Evolutionary conservation across 2,113 vertebrate species (phyloP).

Genomic region (Lepidothrix coronata): DNA sequence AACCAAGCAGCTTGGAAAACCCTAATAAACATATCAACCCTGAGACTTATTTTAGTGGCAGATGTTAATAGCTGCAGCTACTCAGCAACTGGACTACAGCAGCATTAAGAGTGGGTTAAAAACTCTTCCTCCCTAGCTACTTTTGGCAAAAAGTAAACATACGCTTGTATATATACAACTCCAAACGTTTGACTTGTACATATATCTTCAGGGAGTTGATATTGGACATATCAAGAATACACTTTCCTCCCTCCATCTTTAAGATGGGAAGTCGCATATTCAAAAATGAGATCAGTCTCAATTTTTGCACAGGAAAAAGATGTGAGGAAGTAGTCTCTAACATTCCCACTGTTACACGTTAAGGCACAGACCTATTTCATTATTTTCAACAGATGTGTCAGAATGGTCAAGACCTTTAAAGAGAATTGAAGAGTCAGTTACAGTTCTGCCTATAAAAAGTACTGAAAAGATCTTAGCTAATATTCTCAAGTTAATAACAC

Average conservation of each 20-base stretch:
- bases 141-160: background rate
- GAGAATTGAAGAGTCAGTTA: background rate
- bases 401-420: background rate
- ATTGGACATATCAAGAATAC: background rate
- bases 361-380: background rate
- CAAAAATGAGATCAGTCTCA: background rate
- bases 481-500: background rate
- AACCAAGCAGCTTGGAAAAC: background rate
- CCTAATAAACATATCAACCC: background rate
- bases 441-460: background rate
- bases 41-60: background rate
- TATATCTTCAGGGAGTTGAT: background rate
- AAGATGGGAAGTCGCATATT: background rate
- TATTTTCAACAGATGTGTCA: background rate
- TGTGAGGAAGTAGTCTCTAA: background rate
- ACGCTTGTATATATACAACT: accelerated
- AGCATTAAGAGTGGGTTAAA: background rate
- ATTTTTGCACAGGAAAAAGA: background rate
- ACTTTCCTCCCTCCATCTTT: background rate
- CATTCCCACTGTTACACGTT: background rate
- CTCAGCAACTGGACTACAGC: background rate
- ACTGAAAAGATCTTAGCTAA: background rate
- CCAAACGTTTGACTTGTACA: background rate
- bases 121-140: background rate
- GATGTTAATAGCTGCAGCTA: background rate